Percentiles rank a stretch among this genome's conserved stretches.
phyloP scores from a whole-genome alignment of 2,888 invertebrate species.

The Drosophila macrospina region DNA sequence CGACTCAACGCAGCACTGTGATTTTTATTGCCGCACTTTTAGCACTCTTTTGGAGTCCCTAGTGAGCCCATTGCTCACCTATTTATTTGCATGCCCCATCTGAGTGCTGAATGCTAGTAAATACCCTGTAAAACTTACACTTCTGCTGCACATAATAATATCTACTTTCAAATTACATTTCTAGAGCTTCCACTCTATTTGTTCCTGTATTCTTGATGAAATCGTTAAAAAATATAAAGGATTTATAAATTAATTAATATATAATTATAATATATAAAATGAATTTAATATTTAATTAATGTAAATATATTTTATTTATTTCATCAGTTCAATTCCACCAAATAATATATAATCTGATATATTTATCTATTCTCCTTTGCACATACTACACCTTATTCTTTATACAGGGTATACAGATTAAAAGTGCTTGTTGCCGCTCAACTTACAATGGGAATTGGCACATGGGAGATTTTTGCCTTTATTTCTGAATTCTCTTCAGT shows the following conservation, averaged over 20 bases:
- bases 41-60: conserved; percentile 55
- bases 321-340: too few relatives aligned
- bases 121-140: conserved; percentile 5
- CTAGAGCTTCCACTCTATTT: background rate
- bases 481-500: background rate
- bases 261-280: too few relatives aligned
- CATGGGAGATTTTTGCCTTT: conserved; percentile 32
- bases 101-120: background rate
- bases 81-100: conserved; percentile 46
- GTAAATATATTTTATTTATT: too few relatives aligned
- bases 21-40: conserved; percentile 74
- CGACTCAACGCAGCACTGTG: conserved; percentile 41
- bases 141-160: too few relatives aligned
- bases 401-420: conserved; percentile 17
- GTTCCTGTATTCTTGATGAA: background rate
- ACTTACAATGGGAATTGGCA: conserved; percentile 54
- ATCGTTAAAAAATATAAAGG: too few relatives aligned
- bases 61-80: conserved; percentile 40
- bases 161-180: too few relatives aligned
- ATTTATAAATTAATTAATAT: too few relatives aligned
- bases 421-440: conserved; percentile 33
- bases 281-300: too few relatives aligned
- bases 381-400: background rate
- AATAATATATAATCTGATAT: too few relatives aligned
- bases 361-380: background rate